phyloP scores from a whole-genome alignment of 2,888 invertebrate genomes.

The Parnassius smintheus region DNA sequence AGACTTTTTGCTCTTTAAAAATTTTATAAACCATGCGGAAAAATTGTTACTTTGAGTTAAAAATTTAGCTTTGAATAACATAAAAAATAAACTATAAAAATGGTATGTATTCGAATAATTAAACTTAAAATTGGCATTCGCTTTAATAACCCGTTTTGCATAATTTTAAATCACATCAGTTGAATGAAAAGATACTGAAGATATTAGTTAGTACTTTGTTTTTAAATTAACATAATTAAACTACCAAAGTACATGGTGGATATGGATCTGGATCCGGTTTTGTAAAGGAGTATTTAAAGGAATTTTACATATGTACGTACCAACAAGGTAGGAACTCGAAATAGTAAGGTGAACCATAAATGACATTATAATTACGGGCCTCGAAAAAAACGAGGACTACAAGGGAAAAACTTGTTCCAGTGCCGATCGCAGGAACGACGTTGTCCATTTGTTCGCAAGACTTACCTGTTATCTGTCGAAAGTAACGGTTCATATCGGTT shows the following conservation, averaged over 20 bases:
- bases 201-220: not conserved
- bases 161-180: conserved; percentile 11
- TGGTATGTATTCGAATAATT: not conserved
- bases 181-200: conserved; percentile 13
- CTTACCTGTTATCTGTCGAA: not conserved
- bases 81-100: too few species aligned
- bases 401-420: conserved; percentile 15
- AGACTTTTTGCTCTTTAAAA: too few species aligned
- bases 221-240: conserved; percentile 19
- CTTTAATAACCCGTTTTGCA: not conserved
- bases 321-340: not conserved
- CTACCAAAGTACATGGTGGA: conserved; percentile 17
- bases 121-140: not conserved
- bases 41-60: too few species aligned
- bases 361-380: conserved; percentile 13
- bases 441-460: not conserved
- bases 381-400: conserved; percentile 2
- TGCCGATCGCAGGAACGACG: not conserved
- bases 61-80: too few species aligned
- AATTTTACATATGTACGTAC: conserved; percentile 10
- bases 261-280: conserved; percentile 22
- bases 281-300: conserved; percentile 8
- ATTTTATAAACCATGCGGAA: too few species aligned
- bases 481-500: conserved; percentile 2
- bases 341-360: conserved; percentile 13